Evolutionary conservation across 2,888 invertebrate genomes (phyloP).

Genomic region (Polietes domitor): DNA sequence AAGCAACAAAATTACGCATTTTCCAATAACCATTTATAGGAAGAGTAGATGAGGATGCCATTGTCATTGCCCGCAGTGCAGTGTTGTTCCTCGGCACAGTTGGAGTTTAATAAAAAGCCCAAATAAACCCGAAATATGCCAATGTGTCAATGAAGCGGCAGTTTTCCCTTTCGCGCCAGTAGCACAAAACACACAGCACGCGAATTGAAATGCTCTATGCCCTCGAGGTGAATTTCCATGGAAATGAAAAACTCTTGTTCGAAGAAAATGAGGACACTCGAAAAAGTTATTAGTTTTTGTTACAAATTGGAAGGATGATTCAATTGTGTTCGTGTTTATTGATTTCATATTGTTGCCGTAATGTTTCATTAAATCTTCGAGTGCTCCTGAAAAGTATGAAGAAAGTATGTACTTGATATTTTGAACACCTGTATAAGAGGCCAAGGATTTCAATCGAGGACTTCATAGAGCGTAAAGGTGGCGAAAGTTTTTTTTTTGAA

Average conservation of each 20-base stretch:
- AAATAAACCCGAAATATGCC: constrained; percentile 46
- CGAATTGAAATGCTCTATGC: not conserved
- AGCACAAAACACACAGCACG: not conserved
- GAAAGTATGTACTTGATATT: constrained; percentile 6
- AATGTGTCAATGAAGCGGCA: not conserved
- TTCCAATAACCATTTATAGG: not conserved
- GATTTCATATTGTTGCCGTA: constrained; percentile 41
- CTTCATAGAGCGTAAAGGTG: constrained; percentile 67
- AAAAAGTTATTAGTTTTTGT: constrained; percentile 11
- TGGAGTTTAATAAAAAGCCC: constrained; percentile 70
- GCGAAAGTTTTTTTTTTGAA: constrained; percentile 72
- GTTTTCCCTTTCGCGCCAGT: not conserved
- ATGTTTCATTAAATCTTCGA: constrained; percentile 58
- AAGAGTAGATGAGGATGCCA: not conserved
- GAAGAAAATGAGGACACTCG: not conserved
- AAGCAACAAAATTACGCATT: not conserved
- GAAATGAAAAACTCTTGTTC: constrained; percentile 58
- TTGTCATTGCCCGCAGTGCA: constrained; percentile 53
- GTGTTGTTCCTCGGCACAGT: constrained; percentile 68
- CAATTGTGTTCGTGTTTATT: constrained; percentile 15
- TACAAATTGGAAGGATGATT: constrained; percentile 26
- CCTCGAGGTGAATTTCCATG: constrained; percentile 39
- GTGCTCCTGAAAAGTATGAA: constrained; percentile 16
- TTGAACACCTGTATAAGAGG: constrained; percentile 9
- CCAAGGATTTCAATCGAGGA: not conserved